Evolutionary conservation across 2,797 vertebrate genomes (phyloP).

Genomic region (Lerista edwardsae): DNA sequence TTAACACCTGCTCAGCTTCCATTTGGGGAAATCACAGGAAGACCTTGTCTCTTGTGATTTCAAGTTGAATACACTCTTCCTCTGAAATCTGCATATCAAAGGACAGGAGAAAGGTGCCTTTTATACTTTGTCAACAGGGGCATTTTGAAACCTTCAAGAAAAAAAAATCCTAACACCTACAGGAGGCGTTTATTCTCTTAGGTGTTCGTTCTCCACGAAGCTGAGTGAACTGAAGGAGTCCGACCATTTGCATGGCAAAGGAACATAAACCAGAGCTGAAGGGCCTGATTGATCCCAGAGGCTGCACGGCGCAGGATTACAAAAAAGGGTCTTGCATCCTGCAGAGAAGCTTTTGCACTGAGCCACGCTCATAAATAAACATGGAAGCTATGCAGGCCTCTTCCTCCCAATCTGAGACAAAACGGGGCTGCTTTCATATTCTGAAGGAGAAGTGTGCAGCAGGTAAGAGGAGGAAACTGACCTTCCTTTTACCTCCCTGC

Average conservation of each 20-base stretch:
- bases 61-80: constrained; percentile 13
- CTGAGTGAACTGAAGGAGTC: neutral
- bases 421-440: neutral
- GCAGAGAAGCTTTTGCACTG: rapidly evolving
- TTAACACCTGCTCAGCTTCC: constrained; percentile 29
- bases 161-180: neutral
- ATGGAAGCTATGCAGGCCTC: rapidly evolving
- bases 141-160: constrained; percentile 5
- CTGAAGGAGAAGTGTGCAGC: neutral
- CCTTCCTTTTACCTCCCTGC: neutral
- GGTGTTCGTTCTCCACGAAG: neutral
- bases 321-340: rapidly evolving
- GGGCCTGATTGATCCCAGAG: rapidly evolving
- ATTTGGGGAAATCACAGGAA: constrained; percentile 52
- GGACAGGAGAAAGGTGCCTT: constrained; percentile 5
- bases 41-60: constrained; percentile 7
- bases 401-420: too few species aligned
- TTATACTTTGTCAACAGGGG: neutral
- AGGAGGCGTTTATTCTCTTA: neutral
- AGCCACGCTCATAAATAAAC: neutral
- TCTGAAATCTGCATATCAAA: constrained; percentile 35
- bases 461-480: neutral
- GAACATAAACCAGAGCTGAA: rapidly evolving
- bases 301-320: neutral
- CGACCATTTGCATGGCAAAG: neutral